Base-by-base conservation (phyloP, 2,113 vertebrate species). In the Henicopernis longicauda region DNA sequence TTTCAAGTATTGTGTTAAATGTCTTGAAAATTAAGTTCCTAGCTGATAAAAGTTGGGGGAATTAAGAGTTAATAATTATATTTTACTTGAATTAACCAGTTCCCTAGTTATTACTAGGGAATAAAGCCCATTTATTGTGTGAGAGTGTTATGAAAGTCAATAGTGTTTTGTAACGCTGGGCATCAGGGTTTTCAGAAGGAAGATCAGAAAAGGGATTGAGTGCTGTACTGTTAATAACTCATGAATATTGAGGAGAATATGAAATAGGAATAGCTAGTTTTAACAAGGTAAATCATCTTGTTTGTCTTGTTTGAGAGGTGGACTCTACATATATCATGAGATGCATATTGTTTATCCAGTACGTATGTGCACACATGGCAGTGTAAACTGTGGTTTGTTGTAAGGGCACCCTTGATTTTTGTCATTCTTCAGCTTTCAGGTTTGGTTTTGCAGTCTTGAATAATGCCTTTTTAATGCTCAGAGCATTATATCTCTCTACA, bases 361-460 rank as follows among this genome's bases (percentile, higher is more conserved):
- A 21, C 6, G 1, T 9, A 0, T 3, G 9, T 13, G 58, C 61
- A 42, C 21, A 4, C 2, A 0, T 29, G 29, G 47, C 22, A 2
- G 73, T 59, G 50, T 22, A 7, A 63, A 18, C 31, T 40, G 27
- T 6, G 4, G 32, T 4, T 61, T 52, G 23, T 42, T 87, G 9
- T 32, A 7, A 1, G 3, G 16, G 8, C 13, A 38, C 23, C 34
- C 34, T 80, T 88, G 32, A 17, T 21, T 76, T 88, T 72, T 87
- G 49, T 42, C 15, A 16, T 59, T 47, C 20, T 63, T 78, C 29
- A 59, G 32, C 50, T 91, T 58, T 66, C 59, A 83, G 10, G 20
- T 62, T 81, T 62, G 36, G 9, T 65, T 89, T 89, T 78, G 21
- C 16, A 32, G 27, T 66, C 69, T 62, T 54, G 47, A 71, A 9